Evolutionary conservation across 2,888 invertebrate genomes (phyloP), one percentile per base, ranked within the genome.

Genomic region (Villa cingulata): DNA sequence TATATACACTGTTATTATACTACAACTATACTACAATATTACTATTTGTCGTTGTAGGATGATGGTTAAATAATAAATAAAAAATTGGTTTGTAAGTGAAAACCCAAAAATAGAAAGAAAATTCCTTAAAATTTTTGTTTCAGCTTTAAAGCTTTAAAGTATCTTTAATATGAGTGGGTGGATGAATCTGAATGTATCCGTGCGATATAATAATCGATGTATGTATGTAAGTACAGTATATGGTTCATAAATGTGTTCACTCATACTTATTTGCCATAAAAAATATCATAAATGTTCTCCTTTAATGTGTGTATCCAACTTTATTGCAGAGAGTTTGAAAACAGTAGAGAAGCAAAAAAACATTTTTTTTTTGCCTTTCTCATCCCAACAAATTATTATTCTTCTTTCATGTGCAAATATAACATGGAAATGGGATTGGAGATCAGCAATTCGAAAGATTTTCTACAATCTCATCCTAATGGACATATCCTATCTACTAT

Each of bases 291-390:
- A 37, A 45, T 38, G 51, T 46, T 51, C 51, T 41, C 48, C 51
- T 51, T 51, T 51, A 51, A 51, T 51, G 48, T n/a, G n/a, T 51
- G 48, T 48, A 47, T 48, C 48, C 48, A 51, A 51, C 51, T 51
- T 51, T 51, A 51, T 51, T 48, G 45, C 39, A 44, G 48, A 48
- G 43, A n/a, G n/a, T n/a, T 51, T 43, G 46, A 45, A 48, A 51
- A 48, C 45, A 48, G 40, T 27, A 10, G 2, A 27, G 10, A 27
- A 27, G 10, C 6, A 27, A 27, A 2, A 27, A 2, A 27, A 27
- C n/a, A n/a, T n/a, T n/a, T n/a, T n/a, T n/a, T n/a, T n/a, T n/a
- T n/a, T n/a, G n/a, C n/a, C n/a, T n/a, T n/a, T n/a, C n/a, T n/a
- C n/a, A n/a, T n/a, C n/a, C n/a, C n/a, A n/a, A n/a, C n/a, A n/a